Conservation (phyloP, 2,113 vertebrate species). For the Gavia stellata region DNA sequence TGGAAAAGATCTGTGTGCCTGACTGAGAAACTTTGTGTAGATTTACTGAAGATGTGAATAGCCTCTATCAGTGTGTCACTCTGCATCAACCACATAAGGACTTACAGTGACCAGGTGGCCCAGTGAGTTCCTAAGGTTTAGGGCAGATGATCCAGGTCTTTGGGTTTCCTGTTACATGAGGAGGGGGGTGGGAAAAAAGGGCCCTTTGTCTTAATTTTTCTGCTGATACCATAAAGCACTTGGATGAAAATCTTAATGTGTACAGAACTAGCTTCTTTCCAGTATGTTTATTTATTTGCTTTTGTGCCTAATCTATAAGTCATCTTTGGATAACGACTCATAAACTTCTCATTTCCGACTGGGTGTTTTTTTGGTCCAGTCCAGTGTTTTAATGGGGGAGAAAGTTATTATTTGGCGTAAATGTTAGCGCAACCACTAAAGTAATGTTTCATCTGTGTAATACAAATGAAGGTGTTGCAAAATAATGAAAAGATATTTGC, state of each 20-base stretch:
- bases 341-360: neutral
- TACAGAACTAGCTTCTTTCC: neutral
- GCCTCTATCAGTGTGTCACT: neutral
- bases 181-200: neutral
- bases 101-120: neutral
- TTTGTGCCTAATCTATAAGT: neutral
- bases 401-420: neutral
- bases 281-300: neutral
- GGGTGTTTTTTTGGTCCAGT: neutral
- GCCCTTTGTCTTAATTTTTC: neutral
- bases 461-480: neutral
- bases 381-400: neutral
- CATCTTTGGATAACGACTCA: neutral
- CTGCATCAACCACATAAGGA: neutral
- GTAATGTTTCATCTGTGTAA: neutral
- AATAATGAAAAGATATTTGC: neutral
- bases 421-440: neutral
- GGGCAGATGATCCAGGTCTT: neutral
- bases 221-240: neutral
- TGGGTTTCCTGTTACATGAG: neutral
- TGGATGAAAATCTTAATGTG: neutral
- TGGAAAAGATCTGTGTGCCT: neutral
- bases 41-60: neutral
- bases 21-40: neutral
- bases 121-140: neutral